These are phyloP conservation scores for Philaethria dido DNA, from an alignment of 2,888 invertebrate genomes.

Conservation along the genomic window DNA sequence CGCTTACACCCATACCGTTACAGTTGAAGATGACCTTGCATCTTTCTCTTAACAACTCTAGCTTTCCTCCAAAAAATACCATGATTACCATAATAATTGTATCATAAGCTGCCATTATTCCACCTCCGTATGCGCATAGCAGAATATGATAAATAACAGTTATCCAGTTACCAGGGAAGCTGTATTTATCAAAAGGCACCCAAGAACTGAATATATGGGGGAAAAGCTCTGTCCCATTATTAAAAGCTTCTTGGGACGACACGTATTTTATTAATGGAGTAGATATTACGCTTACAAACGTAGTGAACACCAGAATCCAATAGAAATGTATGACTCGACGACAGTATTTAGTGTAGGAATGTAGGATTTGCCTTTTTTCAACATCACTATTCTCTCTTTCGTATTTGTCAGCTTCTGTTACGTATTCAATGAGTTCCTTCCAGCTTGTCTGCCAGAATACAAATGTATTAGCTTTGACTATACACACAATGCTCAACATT, in stretches of 20 bases:
- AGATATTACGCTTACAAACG: constrained; percentile 55
- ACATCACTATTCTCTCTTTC: constrained; percentile 58
- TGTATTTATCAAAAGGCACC: constrained; percentile 70
- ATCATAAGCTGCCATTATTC: constrained; percentile 66
- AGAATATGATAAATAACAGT: constrained; percentile 62
- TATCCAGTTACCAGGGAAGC: constrained; percentile 65
- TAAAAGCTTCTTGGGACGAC: constrained; percentile 60
- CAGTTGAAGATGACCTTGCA: constrained; percentile 61
- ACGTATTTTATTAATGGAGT: constrained; percentile 61
- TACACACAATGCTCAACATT: constrained; percentile 68
- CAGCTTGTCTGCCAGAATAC: constrained; percentile 65
- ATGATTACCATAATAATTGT: constrained; percentile 61
- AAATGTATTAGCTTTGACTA: constrained; percentile 64
- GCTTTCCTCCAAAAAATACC: constrained; percentile 70
- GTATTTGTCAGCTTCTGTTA: constrained; percentile 64
- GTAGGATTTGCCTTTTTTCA: constrained; percentile 53
- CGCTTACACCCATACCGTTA: constrained; percentile 45
- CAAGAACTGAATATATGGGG: constrained; percentile 74
- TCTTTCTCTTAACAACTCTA: constrained; percentile 64
- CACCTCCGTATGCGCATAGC: constrained; percentile 60
- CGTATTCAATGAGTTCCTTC: constrained; percentile 62
- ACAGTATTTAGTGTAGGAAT: constrained; percentile 66
- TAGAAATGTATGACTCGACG: constrained; percentile 64
- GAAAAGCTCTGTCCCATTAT: constrained; percentile 63
- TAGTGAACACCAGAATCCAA: constrained; percentile 66